Evolutionary conservation across 2,113 vertebrate genomes (phyloP).

Genomic region (Odontophorus gujanensis): DNA sequence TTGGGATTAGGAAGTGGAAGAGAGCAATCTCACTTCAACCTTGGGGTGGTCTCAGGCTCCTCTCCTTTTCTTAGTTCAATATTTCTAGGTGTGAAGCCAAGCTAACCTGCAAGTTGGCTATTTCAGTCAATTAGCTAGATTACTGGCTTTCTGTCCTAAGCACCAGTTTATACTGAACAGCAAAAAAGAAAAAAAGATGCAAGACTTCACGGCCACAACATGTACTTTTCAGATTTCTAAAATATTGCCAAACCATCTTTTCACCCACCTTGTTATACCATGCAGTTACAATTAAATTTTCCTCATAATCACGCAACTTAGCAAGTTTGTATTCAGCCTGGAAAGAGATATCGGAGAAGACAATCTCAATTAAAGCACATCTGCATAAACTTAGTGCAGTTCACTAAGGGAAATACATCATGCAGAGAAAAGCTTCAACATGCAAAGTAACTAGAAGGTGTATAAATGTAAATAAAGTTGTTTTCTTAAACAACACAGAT

Average conservation of each 20-base stretch:
- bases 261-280: slow-evolving; percentile 96
- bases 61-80: neutral
- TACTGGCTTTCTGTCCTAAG: neutral
- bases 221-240: neutral
- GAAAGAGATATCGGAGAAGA: neutral
- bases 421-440: neutral
- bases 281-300: slow-evolving; percentile 94
- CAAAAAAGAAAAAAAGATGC: neutral
- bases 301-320: slow-evolving; percentile 92
- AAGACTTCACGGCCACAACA: neutral
- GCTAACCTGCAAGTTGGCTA: neutral
- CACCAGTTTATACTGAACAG: neutral
- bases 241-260: neutral
- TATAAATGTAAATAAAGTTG: neutral
- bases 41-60: too few relatives aligned
- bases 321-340: slow-evolving; percentile 92
- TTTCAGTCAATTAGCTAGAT: neutral
- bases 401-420: neutral
- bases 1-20: neutral
- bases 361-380: neutral
- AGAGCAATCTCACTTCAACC: neutral
- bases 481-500: neutral
- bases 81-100: neutral
- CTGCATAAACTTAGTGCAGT: neutral
- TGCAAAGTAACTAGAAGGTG: neutral